These are phyloP conservation scores for Syngnathoides biaculeatus DNA, from an alignment of 2,113 vertebrate genomes.

Conservation along the genomic window DNA sequence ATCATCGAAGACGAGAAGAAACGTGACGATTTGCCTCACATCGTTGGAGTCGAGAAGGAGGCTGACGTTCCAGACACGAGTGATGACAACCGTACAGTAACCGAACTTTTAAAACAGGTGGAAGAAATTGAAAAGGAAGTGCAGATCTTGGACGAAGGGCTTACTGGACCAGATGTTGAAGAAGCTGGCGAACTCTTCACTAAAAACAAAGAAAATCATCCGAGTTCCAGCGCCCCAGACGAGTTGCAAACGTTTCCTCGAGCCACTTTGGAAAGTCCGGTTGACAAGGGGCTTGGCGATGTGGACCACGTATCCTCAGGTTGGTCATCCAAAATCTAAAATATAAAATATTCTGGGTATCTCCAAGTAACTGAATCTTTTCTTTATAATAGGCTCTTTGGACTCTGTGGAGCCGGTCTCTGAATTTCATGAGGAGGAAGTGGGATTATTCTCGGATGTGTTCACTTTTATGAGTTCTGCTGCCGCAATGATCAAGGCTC, in stretches of 20 bases:
- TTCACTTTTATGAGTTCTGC: constrained; percentile 35
- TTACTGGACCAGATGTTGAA: constrained; percentile 43
- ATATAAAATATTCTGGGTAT: no score
- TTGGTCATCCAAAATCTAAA: constrained; percentile 36
- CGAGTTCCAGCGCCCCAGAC: constrained; percentile 41
- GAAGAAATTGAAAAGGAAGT: constrained; percentile 18
- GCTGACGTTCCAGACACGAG: background rate
- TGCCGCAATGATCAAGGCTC: constrained; percentile 38
- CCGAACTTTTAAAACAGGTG: constrained; percentile 10
- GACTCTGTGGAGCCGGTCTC: constrained; percentile 47
- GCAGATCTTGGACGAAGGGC: constrained; percentile 20
- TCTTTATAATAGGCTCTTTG: constrained; percentile 44
- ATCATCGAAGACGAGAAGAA: constrained; percentile 4
- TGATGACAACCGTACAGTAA: constrained; percentile 24
- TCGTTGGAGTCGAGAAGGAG: constrained; percentile 3
- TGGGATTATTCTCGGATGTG: constrained; percentile 42
- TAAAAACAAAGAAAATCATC: constrained; percentile 66
- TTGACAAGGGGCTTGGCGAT: constrained; percentile 58
- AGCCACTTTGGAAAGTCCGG: constrained; percentile 57
- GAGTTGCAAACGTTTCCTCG: constrained; percentile 62
- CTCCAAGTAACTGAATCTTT: no score
- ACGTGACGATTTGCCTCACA: background rate
- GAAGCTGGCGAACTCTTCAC: constrained; percentile 68
- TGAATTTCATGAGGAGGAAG: constrained; percentile 47
- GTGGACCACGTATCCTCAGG: constrained; percentile 60